A percentile compares a stretch with the other conserved stretches of the same genome.
Evolutionary conservation across 2,888 invertebrate species (phyloP).

Genomic region (Eupeodes latifasciatus): DNA sequence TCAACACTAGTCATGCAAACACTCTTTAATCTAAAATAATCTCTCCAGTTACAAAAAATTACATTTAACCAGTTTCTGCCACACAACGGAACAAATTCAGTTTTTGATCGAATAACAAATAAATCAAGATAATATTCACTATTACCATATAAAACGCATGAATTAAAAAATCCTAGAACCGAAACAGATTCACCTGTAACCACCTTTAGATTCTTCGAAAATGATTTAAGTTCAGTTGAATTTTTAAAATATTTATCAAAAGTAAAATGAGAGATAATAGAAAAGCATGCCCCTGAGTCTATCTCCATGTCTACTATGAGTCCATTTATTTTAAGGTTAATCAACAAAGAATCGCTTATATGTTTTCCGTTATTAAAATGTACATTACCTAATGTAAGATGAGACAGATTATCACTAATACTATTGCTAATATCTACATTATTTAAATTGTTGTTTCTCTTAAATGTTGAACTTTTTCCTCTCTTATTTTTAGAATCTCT

Average conservation of each 20-base stretch:
- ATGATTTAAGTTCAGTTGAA: too few species aligned
- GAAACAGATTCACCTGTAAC: slow-evolving; percentile 35
- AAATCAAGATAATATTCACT: slow-evolving; percentile 38
- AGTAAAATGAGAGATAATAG: too few species aligned
- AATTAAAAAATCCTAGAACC: slow-evolving; percentile 34
- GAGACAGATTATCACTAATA: slow-evolving; percentile 34
- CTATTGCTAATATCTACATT: slow-evolving; percentile 18
- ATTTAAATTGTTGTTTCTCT: slow-evolving; percentile 38
- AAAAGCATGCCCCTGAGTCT: too few species aligned
- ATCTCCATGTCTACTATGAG: too few species aligned
- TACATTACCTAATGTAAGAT: slow-evolving; percentile 42
- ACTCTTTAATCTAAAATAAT: slow-evolving; percentile 38
- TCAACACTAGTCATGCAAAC: slow-evolving; percentile 24
- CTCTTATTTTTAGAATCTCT: slow-evolving; percentile 16
- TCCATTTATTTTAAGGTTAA: too few species aligned
- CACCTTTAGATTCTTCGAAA: slow-evolving; percentile 25
- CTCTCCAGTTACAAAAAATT: slow-evolving; percentile 60
- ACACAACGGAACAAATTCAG: slow-evolving; percentile 76
- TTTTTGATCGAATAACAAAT: slow-evolving; percentile 38
- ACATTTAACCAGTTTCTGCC: slow-evolving; percentile 31
- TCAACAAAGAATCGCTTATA: too few species aligned
- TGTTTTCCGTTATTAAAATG: not conserved
- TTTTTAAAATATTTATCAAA: too few species aligned
- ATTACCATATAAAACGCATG: slow-evolving; percentile 26
- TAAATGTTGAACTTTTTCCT: not conserved